Evolutionary conservation across 2,113 vertebrate species (phyloP).

Genomic region (Hoplias malabaricus): DNA sequence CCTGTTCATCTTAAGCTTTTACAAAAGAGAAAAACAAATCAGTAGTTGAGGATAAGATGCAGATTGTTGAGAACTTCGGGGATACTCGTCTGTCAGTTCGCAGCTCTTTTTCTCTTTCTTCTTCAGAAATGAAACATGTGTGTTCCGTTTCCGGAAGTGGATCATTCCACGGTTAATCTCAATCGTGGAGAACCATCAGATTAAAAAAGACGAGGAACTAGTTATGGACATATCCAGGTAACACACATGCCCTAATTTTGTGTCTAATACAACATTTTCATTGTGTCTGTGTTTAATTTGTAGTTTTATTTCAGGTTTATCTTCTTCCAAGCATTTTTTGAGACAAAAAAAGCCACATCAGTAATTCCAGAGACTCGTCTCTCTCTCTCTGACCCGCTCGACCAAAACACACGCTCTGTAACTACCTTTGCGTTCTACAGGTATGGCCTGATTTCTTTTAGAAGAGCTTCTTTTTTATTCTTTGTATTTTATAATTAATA

Average conservation of each 20-base stretch:
- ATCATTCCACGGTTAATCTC: slow-evolving; percentile 80
- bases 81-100: not conserved
- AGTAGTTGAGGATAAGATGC: too few species aligned
- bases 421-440: slow-evolving; percentile 79
- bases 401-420: slow-evolving; percentile 60
- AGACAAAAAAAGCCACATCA: slow-evolving; percentile 74
- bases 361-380: slow-evolving; percentile 75
- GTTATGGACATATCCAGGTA: slow-evolving; percentile 86
- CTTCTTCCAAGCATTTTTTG: slow-evolving; percentile 91
- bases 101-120: not conserved
- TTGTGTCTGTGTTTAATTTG: not conserved
- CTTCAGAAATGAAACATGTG: slow-evolving; percentile 63
- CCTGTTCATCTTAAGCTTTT: too few species aligned
- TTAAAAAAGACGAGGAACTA: slow-evolving; percentile 78
- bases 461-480: too few species aligned
- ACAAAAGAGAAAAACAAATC: too few species aligned
- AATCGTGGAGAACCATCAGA: slow-evolving; percentile 76
- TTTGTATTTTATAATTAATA: too few species aligned
- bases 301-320: slow-evolving; percentile 80
- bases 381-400: slow-evolving; percentile 72
- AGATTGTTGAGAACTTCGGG: not conserved
- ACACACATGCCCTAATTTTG: not conserved
- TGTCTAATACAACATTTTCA: not conserved
- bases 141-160: slow-evolving; percentile 84
- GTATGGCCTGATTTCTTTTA: too few species aligned